Evolutionary conservation across 2,888 invertebrate species (phyloP).

Genomic region (Acrobasis consociella): DNA sequence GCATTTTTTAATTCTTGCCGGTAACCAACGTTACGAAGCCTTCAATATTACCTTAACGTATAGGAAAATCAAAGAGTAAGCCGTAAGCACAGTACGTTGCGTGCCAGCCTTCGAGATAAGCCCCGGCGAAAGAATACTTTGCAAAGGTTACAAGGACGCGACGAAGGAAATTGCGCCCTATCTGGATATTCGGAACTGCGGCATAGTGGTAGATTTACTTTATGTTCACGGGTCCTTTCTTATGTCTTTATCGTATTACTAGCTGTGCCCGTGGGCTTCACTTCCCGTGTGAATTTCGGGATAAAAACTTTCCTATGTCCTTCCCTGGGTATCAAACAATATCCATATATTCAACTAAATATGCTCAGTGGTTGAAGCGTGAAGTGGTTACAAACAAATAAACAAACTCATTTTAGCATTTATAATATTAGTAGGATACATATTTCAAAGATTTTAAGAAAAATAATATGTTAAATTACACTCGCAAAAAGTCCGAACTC

Average conservation of each 20-base stretch:
- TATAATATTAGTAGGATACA: no score
- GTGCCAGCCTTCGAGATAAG: conserved; percentile 59
- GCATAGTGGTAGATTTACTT: conserved; percentile 8
- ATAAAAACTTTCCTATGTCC: no score
- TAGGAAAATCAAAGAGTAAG: conserved; percentile 38
- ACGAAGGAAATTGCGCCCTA: conserved; percentile 43
- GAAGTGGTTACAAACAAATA: no score
- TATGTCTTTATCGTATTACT: not conserved
- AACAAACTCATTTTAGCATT: no score
- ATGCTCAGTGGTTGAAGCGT: no score
- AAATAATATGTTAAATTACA: no score
- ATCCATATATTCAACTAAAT: no score
- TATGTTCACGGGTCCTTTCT: not conserved
- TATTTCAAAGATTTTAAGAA: no score
- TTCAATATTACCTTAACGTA: conserved; percentile 48
- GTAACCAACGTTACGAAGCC: conserved; percentile 42
- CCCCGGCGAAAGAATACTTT: conserved; percentile 55
- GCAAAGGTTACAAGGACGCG: conserved; percentile 51
- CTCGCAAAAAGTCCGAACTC: no score
- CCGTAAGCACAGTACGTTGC: conserved; percentile 53
- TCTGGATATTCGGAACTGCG: conserved; percentile 5
- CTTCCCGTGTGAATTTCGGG: no score
- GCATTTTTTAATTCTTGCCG: not conserved
- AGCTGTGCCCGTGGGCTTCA: no score
- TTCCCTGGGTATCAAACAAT: no score